Conservation (phyloP, 2,888 invertebrate species). For the Xiphydria camelus region DNA sequence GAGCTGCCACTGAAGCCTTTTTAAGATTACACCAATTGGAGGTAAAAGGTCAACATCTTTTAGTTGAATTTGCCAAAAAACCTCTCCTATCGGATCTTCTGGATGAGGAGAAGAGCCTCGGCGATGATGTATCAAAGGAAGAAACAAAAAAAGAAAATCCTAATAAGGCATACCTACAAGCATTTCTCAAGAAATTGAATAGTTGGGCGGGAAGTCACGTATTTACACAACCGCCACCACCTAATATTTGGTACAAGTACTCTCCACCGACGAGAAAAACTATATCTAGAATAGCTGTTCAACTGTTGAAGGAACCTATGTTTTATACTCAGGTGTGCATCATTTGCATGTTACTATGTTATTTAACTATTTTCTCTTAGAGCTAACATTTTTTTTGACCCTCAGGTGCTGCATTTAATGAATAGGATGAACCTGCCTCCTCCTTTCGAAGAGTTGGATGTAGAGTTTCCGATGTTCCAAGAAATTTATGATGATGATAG, state of each 20-base stretch:
- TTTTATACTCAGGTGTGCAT: constrained; percentile 71
- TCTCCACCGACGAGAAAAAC: constrained; percentile 75
- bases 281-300: constrained; percentile 76
- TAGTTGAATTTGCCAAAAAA: constrained; percentile 71
- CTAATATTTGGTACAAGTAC: constrained; percentile 78
- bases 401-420: constrained; percentile 88
- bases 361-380: not conserved
- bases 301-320: constrained; percentile 74
- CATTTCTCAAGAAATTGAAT: constrained; percentile 64
- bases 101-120: too few species aligned
- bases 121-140: constrained; percentile 23
- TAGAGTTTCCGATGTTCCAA: constrained; percentile 47
- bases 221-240: constrained; percentile 76
- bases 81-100: constrained; percentile 24
- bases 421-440: constrained; percentile 89
- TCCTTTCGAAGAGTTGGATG: constrained; percentile 70
- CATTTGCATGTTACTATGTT: constrained; percentile 2
- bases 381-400: too few species aligned
- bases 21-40: constrained; percentile 74
- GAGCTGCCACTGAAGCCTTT: constrained; percentile 69
- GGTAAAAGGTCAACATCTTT: constrained; percentile 68
- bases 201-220: constrained; percentile 65
- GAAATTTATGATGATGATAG: constrained; percentile 48
- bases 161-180: constrained; percentile 41
- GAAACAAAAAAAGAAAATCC: constrained; percentile 28